These are phyloP conservation scores for Nyctibius bracteatus DNA, from an alignment of 2,113 vertebrate species.

Conservation along the genomic window DNA sequence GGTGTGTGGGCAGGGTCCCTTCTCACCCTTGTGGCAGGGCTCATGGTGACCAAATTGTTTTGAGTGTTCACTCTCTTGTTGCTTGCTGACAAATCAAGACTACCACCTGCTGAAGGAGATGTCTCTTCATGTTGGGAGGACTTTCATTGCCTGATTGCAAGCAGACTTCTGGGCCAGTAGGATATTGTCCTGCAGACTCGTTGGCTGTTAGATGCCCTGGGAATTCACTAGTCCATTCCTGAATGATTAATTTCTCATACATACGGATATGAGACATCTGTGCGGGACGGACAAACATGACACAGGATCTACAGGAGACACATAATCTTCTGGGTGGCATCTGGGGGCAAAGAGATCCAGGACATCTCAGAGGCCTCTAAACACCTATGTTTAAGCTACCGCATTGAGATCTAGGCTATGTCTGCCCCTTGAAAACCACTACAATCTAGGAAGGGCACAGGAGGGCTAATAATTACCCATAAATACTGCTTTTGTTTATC, in stretches of 20 bases:
- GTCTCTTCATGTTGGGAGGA: not conserved
- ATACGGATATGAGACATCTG: not conserved
- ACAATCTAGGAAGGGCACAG: not conserved
- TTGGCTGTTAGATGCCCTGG: not conserved
- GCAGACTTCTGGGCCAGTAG: not conserved
- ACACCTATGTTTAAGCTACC: not conserved
- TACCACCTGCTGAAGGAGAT: not conserved
- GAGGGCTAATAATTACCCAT: not conserved
- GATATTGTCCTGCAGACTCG: not conserved
- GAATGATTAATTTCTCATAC: not conserved
- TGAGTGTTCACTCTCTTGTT: not conserved
- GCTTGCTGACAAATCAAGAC: not conserved
- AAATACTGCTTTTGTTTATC: not conserved
- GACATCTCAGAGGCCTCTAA: not conserved
- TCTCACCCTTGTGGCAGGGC: not conserved
- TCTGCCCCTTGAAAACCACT: fast-evolving
- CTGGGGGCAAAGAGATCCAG: not conserved
- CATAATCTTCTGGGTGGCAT: not conserved
- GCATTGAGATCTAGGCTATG: not conserved
- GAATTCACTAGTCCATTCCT: not conserved
- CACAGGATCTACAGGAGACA: not conserved
- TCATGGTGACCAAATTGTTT: not conserved
- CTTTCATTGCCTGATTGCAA: not conserved
- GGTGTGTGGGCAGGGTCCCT: not conserved
- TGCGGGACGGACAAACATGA: not conserved